Base-by-base conservation (phyloP, 2,888 invertebrate species). In the Cantharis rustica region DNA sequence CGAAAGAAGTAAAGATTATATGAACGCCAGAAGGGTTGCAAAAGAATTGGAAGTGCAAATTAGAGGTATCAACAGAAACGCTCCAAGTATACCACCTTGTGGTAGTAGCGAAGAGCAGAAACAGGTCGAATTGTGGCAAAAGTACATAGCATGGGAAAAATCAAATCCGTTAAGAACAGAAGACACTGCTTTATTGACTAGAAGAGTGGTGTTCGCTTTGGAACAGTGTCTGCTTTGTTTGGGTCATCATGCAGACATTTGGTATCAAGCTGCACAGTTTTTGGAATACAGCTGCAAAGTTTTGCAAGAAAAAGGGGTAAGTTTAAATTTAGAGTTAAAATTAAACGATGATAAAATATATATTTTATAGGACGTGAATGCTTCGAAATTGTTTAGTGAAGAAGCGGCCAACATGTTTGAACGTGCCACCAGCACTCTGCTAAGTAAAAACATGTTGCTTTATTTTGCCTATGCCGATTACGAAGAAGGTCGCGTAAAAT, bases 391-490 rank as follows among this genome's bases (percentile, higher is more conserved):
- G 83, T 97, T 98, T 88, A 96, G 95, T 69, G 98, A 98, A 86
- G 98, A 99, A 87, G 98, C 98, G 16, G 96, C 96, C 0, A 95
- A 95, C 47, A 96, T 99, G 86, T 97, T 97, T 86, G 99, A 99
- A 86, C 91, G 98, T 31, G 98, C 99, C 0, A 98, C 97, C 1
- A 93, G 92, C 73, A 95, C 96, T 0, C 92, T 98, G 0, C 90
- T 99, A 74, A 96, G 95, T 78, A 95, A 95, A 79, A 98, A 97
- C 86, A 96, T 97, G 88, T 89, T 99, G 69, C 88, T 99, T 16
- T 98, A 99, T 88, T 99, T 99, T 89, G 98, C 99, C 0, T 98
- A 98, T 86, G 98, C 99, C 0, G 99, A 99, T 89, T 99, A 98
- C 85, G 99, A 99, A 88, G 99, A 99, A 90, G 95, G 97, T 66